Evolutionary conservation across 2,888 invertebrate genomes (phyloP).

Genomic region (Keiferia lycopersicella): DNA sequence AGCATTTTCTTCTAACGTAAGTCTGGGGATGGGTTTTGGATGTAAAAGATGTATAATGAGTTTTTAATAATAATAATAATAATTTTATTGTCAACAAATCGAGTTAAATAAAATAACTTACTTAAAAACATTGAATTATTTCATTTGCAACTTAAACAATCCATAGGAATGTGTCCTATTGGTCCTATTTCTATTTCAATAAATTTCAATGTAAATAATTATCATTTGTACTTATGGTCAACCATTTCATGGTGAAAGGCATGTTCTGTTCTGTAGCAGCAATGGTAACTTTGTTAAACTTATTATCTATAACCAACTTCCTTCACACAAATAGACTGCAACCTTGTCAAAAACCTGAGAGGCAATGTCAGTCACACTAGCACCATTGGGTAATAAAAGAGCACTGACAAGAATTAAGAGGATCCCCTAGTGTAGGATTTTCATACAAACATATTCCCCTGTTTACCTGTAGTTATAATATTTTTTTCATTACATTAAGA

Average conservation of each 20-base stretch:
- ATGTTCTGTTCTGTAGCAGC: background rate
- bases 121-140: slow-evolving; percentile 7
- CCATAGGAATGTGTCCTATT: background rate
- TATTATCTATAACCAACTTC: background rate
- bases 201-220: too few relatives aligned
- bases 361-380: too few relatives aligned
- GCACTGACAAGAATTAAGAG: too few relatives aligned
- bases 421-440: too few relatives aligned
- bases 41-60: slow-evolving; percentile 24
- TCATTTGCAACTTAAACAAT: slow-evolving; percentile 18
- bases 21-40: slow-evolving; percentile 15
- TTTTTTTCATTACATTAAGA: too few relatives aligned
- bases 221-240: background rate
- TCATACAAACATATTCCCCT: too few relatives aligned
- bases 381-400: too few relatives aligned
- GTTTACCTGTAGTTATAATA: too few relatives aligned
- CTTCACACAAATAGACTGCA: too few relatives aligned
- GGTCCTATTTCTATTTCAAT: background rate
- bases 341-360: too few relatives aligned
- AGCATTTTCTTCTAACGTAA: background rate
- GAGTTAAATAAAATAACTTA: slow-evolving; percentile 24
- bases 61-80: slow-evolving; percentile 20
- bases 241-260: background rate
- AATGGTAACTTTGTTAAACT: background rate
- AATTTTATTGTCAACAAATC: slow-evolving; percentile 27